Conservation (phyloP, 2,888 invertebrate species). For the Fragum fragum region DNA sequence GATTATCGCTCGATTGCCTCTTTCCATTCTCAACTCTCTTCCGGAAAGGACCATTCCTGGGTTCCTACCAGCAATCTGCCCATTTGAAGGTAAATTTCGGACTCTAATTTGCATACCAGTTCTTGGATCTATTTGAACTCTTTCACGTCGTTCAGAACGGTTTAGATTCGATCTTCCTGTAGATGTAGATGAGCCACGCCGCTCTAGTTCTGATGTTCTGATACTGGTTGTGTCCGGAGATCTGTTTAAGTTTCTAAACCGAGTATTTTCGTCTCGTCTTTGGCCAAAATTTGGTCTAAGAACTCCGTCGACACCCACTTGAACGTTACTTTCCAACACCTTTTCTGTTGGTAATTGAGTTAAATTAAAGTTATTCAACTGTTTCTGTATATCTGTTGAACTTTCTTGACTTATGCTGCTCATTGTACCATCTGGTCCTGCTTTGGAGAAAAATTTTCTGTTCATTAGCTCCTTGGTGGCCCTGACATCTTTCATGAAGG, state of each 20-base stretch:
- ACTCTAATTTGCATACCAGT: slow-evolving; percentile 1
- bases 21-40: not conserved
- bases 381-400: not conserved
- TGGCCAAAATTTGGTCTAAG: slow-evolving; percentile 13
- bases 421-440: not conserved
- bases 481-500: slow-evolving; percentile 17
- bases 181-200: not conserved
- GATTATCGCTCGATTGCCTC: not conserved
- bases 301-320: slow-evolving; percentile 1
- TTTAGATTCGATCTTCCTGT: not conserved
- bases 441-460: slow-evolving; percentile 12
- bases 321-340: slow-evolving; percentile 1
- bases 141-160: not conserved
- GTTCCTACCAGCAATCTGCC: not conserved
- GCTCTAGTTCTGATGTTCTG: not conserved
- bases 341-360: not conserved
- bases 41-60: not conserved
- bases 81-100: not conserved
- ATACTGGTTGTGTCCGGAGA: slow-evolving; percentile 1
- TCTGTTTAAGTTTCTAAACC: slow-evolving; percentile 9
- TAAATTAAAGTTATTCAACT: not conserved
- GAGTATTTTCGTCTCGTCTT: not conserved
- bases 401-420: not conserved
- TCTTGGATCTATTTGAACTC: slow-evolving; percentile 1
- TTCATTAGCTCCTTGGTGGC: slow-evolving; percentile 1